Evolutionary conservation across 2,888 invertebrate species (phyloP).

Genomic region (Spisula solida): DNA sequence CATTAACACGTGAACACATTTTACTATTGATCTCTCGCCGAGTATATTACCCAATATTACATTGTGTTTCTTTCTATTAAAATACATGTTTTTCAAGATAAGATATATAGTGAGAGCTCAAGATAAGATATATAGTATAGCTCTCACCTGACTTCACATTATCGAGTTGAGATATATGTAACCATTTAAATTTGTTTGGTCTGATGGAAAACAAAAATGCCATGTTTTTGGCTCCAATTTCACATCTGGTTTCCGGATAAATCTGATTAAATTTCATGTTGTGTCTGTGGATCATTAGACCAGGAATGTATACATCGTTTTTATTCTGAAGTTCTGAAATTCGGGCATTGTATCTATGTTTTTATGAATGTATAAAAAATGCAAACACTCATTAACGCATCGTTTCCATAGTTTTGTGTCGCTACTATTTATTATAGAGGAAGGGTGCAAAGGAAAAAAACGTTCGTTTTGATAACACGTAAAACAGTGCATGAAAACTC

Average conservation of each 20-base stretch:
- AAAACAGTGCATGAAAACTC: too few relatives aligned
- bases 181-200: not conserved
- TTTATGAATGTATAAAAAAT: not conserved
- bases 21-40: too few relatives aligned
- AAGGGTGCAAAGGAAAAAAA: too few relatives aligned
- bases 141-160: not conserved
- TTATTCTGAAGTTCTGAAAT: not conserved
- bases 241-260: not conserved
- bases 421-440: too few relatives aligned
- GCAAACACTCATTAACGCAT: not conserved
- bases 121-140: too few relatives aligned
- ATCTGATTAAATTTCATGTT: slow-evolving; percentile 8
- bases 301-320: not conserved
- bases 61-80: too few relatives aligned
- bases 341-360: not conserved
- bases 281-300: not conserved
- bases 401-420: too few relatives aligned
- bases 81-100: too few relatives aligned
- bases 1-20: too few relatives aligned
- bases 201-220: not conserved
- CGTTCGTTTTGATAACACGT: too few relatives aligned
- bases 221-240: not conserved
- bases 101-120: too few relatives aligned
- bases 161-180: not conserved
- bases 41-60: too few relatives aligned